Evolutionary conservation across 1,140 invertebrate species (phyloP), one percentile per base, ranked within the genome.

Genomic region (Camponotus vicinus): DNA sequence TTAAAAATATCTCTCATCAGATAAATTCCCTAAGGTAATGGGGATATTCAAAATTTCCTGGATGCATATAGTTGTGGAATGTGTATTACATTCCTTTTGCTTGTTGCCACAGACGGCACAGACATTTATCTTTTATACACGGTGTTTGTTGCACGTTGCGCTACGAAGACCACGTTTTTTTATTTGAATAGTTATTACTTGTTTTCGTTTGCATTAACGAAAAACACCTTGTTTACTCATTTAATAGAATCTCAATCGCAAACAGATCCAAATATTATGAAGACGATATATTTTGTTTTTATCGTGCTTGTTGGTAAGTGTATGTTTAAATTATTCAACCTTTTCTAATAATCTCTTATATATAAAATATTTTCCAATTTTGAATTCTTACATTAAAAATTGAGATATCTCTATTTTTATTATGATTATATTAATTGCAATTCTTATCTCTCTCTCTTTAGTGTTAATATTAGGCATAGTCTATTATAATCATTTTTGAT

Each of bases 221-320:
- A 9, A 11, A 9, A 52, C 6, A 0, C 0, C 40, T 80, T 27
- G 13, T 37, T 21, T 49, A 52, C 15, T 1, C n/a, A 40, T 13
- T 13, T 57, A 21, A 69, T 6, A 69, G 34, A 15, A 2, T 11
- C 27, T 27, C 21, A 40, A 3, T 11, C 55, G 1, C 3, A 45
- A 0, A 63, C 45, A 42, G 11, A 59, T 7, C 0, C 21, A 3
- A 8, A 73, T 9, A 82, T 11, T 21, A 83, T 83, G 79, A 73
- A n/a, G 40, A 3, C 79, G 3, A 34, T 45, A 21, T 73, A 57
- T 18, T 2, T 59, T 11, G 15, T 13, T 21, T 34, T 82, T 49
- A 34, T 83, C 4, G 7, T 13, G 4, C 7, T 83, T 21, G 2
- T 45, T 2, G 69, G 79, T 83, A 49, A 83, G 69, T 40, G 0